Conservation (phyloP, 2,113 vertebrate genomes). For the Podocnemis expansa region DNA sequence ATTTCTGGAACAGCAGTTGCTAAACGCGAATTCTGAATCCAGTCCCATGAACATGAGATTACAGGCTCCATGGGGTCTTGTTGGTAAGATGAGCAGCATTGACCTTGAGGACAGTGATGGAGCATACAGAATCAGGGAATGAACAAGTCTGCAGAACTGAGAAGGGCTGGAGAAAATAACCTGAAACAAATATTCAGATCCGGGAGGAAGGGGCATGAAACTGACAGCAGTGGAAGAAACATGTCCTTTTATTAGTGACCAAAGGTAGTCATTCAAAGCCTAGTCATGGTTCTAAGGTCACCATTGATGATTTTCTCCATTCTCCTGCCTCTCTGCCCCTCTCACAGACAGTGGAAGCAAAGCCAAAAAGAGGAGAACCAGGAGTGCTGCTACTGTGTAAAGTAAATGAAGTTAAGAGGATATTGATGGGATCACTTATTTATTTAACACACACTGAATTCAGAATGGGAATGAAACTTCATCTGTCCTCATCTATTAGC, state of each 20-base stretch:
- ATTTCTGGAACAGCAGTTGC: not conserved
- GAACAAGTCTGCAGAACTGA: not conserved
- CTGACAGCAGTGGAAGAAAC: rapidly evolving
- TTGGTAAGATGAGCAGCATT: not conserved
- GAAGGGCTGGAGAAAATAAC: not conserved
- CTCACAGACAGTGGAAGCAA: not conserved
- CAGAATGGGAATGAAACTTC: constrained; percentile 26
- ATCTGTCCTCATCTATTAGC: constrained; percentile 1
- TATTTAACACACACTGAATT: constrained; percentile 42
- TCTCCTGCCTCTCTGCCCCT: not conserved
- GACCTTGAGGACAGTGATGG: not conserved
- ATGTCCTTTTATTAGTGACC: not conserved
- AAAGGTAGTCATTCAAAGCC: not conserved
- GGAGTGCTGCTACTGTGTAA: not conserved
- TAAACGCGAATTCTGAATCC: not conserved
- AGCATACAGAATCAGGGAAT: not conserved
- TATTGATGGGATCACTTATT: constrained; percentile 51
- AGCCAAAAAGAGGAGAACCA: constrained; percentile 18
- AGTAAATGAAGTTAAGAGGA: constrained; percentile 47
- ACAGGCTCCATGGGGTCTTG: not conserved
- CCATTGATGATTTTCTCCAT: not conserved
- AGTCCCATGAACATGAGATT: not conserved
- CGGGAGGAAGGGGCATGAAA: not conserved
- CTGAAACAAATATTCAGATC: not conserved
- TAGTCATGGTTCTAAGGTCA: not conserved